Conservation (phyloP, 2,888 invertebrate genomes). For the Eupithecia dodoneata region DNA sequence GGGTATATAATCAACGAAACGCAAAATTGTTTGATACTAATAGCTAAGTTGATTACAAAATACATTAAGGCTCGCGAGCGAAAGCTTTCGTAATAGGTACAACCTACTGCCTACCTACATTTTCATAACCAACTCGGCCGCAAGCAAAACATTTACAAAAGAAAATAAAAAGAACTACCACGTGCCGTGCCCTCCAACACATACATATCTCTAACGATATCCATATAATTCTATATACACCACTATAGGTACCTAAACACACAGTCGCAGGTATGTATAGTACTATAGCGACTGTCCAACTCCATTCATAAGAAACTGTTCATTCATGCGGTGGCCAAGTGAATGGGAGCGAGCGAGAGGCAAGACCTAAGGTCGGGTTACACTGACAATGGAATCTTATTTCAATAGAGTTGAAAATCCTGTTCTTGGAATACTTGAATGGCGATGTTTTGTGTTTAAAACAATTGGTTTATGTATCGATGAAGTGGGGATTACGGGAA, state of each 20-base stretch:
- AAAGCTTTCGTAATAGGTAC: not conserved
- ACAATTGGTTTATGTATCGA: conserved; percentile 66
- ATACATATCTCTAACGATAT: conserved; percentile 55
- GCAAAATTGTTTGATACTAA: not conserved
- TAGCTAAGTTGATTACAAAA: not conserved
- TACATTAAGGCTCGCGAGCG: not conserved
- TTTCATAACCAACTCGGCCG: conserved; percentile 26
- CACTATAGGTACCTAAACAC: conserved; percentile 60
- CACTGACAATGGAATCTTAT: conserved; percentile 73
- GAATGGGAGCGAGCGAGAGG: conserved; percentile 81
- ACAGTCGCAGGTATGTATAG: conserved; percentile 74
- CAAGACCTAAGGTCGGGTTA: conserved; percentile 75
- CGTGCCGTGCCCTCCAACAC: conserved; percentile 67
- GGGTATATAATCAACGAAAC: not conserved
- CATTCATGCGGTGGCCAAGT: conserved; percentile 79
- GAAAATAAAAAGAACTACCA: conserved; percentile 67
- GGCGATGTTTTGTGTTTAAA: conserved; percentile 70
- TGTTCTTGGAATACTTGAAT: conserved; percentile 73
- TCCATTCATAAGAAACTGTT: conserved; percentile 83
- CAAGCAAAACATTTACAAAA: conserved; percentile 53
- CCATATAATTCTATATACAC: conserved; percentile 69
- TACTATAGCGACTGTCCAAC: conserved; percentile 74
- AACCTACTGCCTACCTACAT: conserved; percentile 9
- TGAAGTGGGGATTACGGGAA: conserved; percentile 60
- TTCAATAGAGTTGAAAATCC: conserved; percentile 69